These are phyloP conservation scores for Ondatra zibethicus DNA, from an alignment of 2,113 vertebrate genomes.

Conservation along the genomic window DNA sequence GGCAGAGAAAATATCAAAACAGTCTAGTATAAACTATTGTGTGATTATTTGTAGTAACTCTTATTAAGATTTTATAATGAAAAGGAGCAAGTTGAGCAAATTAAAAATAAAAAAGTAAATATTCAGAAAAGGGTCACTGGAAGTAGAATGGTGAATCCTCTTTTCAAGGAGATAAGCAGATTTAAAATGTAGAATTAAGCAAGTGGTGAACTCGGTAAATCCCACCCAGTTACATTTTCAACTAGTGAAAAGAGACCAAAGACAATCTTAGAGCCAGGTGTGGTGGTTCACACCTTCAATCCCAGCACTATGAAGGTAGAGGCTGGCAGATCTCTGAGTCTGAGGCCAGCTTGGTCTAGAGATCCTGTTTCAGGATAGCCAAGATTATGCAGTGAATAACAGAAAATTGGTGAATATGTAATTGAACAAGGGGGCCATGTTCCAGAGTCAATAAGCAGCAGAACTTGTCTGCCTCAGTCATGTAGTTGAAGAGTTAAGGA, in stretches of 20 bases:
- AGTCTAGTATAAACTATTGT: neutral
- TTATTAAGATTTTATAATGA: neutral
- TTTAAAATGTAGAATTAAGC: too few relatives aligned
- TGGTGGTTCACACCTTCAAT: neutral
- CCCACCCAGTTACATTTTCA: neutral
- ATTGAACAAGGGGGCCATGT: neutral
- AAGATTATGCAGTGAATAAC: neutral
- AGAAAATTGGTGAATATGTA: neutral
- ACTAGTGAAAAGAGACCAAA: neutral
- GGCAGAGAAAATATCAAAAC: neutral
- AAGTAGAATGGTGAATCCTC: neutral
- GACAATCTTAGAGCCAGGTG: neutral
- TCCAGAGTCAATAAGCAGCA: neutral
- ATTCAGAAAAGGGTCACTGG: neutral
- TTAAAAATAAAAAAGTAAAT: neutral
- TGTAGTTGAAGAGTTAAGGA: neutral
- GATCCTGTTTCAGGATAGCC: neutral
- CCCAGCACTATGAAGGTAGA: neutral
- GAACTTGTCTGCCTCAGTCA: neutral
- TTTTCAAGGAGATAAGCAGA: neutral
- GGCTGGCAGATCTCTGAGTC: neutral
- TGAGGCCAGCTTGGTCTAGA: neutral
- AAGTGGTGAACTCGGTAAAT: neutral
- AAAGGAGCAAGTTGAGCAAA: neutral
- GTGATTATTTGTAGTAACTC: neutral